Evolutionary conservation across 2,888 invertebrate genomes (phyloP).

Genomic region (Trachelus tabidus): DNA sequence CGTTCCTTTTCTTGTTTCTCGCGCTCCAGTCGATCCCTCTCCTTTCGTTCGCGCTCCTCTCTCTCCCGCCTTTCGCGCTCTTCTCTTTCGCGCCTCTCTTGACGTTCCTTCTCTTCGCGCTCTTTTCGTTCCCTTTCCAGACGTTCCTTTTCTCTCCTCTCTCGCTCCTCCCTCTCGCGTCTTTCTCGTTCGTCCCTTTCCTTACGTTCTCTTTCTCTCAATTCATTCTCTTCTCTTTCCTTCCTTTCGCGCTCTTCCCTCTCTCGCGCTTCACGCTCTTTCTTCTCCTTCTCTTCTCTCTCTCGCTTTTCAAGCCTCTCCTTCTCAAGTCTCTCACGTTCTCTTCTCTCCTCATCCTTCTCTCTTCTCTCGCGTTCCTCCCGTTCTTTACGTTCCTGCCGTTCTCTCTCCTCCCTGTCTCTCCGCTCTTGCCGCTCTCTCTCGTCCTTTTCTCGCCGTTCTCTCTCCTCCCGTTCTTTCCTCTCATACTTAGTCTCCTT

Average conservation of each 20-base stretch:
- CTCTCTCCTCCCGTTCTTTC: conserved; percentile 52
- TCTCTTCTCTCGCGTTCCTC: conserved; percentile 48
- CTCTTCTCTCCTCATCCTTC: conserved; percentile 41
- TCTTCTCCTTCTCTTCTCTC: conserved; percentile 56
- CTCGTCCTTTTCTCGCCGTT: conserved; percentile 54
- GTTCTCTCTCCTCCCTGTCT: conserved; percentile 55
- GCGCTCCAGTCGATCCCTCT: conserved; percentile 51
- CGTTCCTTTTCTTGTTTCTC: conserved; percentile 56
- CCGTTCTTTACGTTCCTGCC: conserved; percentile 50
- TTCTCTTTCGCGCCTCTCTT: conserved; percentile 47
- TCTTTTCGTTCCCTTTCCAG: conserved; percentile 46
- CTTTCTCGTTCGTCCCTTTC: conserved; percentile 46
- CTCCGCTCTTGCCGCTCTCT: conserved; percentile 51
- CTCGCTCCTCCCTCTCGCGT: conserved; percentile 35
- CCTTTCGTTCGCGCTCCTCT: conserved; percentile 55
- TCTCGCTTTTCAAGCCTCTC: conserved; percentile 41
- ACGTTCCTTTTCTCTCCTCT: conserved; percentile 39
- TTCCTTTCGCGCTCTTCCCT: conserved; percentile 49
- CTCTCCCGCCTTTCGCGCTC: conserved; percentile 54
- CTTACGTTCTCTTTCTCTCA: conserved; percentile 21
- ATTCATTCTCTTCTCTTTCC: conserved; percentile 32
- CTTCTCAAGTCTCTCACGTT: conserved; percentile 56
- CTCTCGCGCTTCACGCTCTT: conserved; percentile 47
- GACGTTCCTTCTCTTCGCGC: conserved; percentile 55
- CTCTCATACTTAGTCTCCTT: conserved; percentile 50